Evolutionary conservation across 1,140 invertebrate genomes (phyloP), one percentile per base, ranked within the genome.

Genomic region (Zophobas atratus): DNA sequence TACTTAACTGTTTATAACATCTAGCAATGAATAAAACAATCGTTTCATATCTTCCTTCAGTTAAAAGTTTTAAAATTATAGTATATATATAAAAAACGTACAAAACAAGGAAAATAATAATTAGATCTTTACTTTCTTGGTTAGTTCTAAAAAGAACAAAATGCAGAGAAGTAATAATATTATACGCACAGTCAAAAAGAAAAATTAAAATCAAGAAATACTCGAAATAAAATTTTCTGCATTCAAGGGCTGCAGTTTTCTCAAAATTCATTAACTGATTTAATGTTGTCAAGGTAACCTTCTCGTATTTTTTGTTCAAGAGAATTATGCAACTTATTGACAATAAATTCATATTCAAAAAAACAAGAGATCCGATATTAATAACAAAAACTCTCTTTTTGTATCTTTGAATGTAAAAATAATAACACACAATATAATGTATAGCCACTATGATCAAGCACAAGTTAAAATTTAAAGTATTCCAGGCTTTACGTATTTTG

Each of bases 221-320:
- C 4, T 46, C 43, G 3, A 46, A 8, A 4, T 4, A 46, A 3
- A 8, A 46, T 4, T 46, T 46, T 46, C 8, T 3, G 43, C 8
- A 4, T 8, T 46, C 3, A 46, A 46, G 8, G 8, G 3, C 3
- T 46, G 43, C 3, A 46, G 3, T 46, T 46, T 46, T 8, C n/a
- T 51, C 6, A 51, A 51, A 51, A 6, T 6, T 51, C 2, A 20
- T 51, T 20, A 51, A 51, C 2, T 20, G 6, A 20, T 51, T 51
- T 51, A 51, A 51, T 51, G n/a, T 20, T 6, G 20, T 6, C 20
- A 51, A 6, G 4, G 49, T 51, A n/a, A 4, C 6, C 20, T 51
- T 51, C n/a, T 51, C 49, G n/a, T 51, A 51, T 51, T 51, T 51
- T 20, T 51, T 51, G 49, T 51, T 51, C 4, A 6, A 20, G 4